Evolutionary conservation across 2,888 invertebrate genomes (phyloP).

Genomic region (Gymnosoma rotundatum): DNA sequence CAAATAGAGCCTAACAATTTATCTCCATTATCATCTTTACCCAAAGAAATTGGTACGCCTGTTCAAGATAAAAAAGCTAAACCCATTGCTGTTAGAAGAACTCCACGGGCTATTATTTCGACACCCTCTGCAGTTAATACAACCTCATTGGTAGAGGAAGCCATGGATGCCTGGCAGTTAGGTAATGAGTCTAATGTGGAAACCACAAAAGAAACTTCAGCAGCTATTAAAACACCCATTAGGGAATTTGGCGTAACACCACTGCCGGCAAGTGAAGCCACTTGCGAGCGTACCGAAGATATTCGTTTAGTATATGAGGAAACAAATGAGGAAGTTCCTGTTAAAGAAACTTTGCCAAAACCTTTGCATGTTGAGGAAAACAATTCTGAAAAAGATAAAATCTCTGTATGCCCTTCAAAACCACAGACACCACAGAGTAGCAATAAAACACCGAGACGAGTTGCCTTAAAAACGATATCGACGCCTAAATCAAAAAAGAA

Average conservation of each 20-base stretch:
- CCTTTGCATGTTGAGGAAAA: constrained; percentile 17
- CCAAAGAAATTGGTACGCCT: constrained; percentile 36
- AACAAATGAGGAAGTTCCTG: constrained; percentile 77
- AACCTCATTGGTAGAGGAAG: constrained; percentile 77
- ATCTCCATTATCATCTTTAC: constrained; percentile 33
- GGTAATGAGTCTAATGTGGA: constrained; percentile 35
- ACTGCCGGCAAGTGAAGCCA: constrained; percentile 70
- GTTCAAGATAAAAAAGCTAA: constrained; percentile 73
- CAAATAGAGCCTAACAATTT: constrained; percentile 4
- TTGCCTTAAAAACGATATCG: constrained; percentile 89
- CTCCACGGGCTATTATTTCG: constrained; percentile 76
- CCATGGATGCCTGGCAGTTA: constrained; percentile 79
- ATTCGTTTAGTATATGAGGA: constrained; percentile 85
- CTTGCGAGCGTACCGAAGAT: constrained; percentile 83
- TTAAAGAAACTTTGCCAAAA: constrained; percentile 13
- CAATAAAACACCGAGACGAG: constrained; percentile 86
- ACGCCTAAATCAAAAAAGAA: constrained; percentile 89
- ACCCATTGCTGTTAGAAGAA: constrained; percentile 80
- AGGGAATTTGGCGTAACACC: constrained; percentile 45
- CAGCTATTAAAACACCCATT: background rate
- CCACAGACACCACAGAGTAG: constrained; percentile 75
- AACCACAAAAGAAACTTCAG: constrained; percentile 23
- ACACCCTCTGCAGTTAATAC: constrained; percentile 69
- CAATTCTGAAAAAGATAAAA: constrained; percentile 13
- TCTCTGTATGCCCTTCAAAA: constrained; percentile 63